Evolutionary conservation across 30 jellyfish, hydroid and myxozoan species (phyloP).

Genomic region (Sanderia malayensis): DNA sequence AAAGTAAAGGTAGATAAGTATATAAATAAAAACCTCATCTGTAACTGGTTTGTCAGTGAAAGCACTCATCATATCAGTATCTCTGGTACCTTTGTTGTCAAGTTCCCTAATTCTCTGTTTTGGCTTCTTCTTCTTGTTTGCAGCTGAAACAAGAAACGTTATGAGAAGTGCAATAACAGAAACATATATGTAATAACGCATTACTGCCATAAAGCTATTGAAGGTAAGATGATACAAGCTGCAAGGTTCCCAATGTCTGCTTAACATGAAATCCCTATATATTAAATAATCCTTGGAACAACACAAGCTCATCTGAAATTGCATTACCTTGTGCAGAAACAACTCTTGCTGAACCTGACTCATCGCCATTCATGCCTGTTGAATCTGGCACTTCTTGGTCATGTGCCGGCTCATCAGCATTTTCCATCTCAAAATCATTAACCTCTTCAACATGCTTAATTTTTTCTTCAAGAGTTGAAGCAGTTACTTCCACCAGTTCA

Average conservation of each 20-base stretch:
- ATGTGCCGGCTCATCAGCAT: neutral
- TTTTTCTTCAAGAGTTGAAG: too few relatives aligned
- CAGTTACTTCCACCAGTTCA: too few relatives aligned
- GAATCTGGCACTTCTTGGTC: neutral
- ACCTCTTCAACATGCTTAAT: slow-evolving; percentile 18
- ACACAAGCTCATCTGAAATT: neutral
- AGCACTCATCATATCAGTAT: slow-evolving; percentile 87
- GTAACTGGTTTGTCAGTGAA: slow-evolving; percentile 85
- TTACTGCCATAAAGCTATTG: too few relatives aligned
- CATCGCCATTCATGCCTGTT: neutral
- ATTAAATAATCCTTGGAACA: too few relatives aligned
- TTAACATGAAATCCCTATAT: too few relatives aligned
- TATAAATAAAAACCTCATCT: slow-evolving; percentile 42
- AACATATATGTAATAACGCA: too few relatives aligned
- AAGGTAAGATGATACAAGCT: too few relatives aligned
- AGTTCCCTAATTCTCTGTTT: slow-evolving; percentile 63
- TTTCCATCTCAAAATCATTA: neutral
- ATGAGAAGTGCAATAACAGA: too few relatives aligned
- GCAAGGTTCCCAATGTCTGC: too few relatives aligned
- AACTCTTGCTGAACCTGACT: neutral
- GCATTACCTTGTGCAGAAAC: neutral
- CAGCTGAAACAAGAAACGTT: slow-evolving; percentile 12
- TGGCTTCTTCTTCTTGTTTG: slow-evolving; percentile 69
- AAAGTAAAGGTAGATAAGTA: too few relatives aligned
- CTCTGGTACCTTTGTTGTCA: slow-evolving; percentile 50